Percentiles rank a stretch among this genome's conserved stretches.
Conservation (phyloP, 2,113 vertebrate species). For the Tragelaphus strepsiceros region DNA sequence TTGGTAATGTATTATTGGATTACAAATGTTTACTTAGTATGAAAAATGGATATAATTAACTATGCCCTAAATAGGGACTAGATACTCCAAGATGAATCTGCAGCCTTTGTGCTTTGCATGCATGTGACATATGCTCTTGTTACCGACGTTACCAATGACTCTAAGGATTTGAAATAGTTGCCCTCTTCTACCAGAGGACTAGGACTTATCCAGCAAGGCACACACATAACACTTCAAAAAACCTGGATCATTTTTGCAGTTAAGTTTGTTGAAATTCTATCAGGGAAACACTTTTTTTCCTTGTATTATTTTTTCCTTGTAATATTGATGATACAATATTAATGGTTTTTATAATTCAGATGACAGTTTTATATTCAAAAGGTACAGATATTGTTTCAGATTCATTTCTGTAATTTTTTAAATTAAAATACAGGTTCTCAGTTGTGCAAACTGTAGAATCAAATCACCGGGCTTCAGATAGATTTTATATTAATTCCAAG, state of each 20-base stretch:
- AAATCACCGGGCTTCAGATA: neutral
- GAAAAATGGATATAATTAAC: conserved; percentile 43
- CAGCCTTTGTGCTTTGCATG: neutral
- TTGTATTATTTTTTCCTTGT: neutral
- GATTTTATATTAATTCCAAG: neutral
- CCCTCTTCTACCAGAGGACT: neutral
- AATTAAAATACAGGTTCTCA: neutral
- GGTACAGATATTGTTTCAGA: neutral
- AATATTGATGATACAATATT: neutral
- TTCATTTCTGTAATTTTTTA: neutral
- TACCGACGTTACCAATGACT: neutral
- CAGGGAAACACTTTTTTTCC: neutral
- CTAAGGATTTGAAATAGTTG: neutral
- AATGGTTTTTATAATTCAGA: neutral
- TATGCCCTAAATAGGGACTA: neutral
- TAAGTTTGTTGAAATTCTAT: neutral
- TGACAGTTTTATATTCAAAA: neutral
- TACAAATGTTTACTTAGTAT: conserved; percentile 27
- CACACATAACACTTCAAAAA: neutral
- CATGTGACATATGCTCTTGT: neutral
- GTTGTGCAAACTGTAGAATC: neutral
- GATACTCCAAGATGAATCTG: conserved; percentile 12
- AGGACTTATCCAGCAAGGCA: neutral
- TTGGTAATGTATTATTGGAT: conserved; percentile 25
- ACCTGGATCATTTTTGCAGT: neutral